A percentile compares a stretch with the other conserved stretches of the same genome.
These are phyloP conservation scores for Cenopis cana DNA, from an alignment of 2,888 invertebrate genomes.

Conservation along the genomic window DNA sequence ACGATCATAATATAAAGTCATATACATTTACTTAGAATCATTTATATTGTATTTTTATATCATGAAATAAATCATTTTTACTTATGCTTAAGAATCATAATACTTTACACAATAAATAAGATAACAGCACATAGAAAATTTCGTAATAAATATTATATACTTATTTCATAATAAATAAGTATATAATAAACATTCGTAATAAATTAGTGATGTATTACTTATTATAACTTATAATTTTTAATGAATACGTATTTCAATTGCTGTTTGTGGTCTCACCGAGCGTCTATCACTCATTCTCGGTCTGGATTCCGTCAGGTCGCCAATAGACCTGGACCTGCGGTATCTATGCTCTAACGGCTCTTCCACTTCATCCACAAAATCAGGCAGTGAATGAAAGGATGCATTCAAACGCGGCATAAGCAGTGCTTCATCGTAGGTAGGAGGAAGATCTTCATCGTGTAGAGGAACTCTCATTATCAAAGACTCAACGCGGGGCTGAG, in stretches of 20 bases:
- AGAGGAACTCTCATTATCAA: conserved; percentile 70
- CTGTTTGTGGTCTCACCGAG: conserved; percentile 69
- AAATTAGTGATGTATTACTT: too few species aligned
- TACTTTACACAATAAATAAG: background rate
- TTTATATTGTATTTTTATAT: too few species aligned
- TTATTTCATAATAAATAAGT: too few species aligned
- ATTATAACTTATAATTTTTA: conserved; percentile 36
- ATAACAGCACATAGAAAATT: background rate
- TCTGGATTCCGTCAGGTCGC: conserved; percentile 73
- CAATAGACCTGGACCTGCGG: conserved; percentile 78
- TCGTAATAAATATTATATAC: too few species aligned
- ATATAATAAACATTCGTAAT: too few species aligned
- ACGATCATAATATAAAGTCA: too few species aligned
- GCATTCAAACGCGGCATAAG: conserved; percentile 88
- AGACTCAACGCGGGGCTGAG: conserved; percentile 63
- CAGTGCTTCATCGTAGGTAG: conserved; percentile 91
- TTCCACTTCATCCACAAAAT: conserved; percentile 75
- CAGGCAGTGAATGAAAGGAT: conserved; percentile 85
- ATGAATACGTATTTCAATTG: conserved; percentile 63
- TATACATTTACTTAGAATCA: too few species aligned
- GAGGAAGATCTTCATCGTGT: conserved; percentile 81
- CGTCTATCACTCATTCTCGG: conserved; percentile 69
- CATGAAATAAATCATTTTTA: too few species aligned
- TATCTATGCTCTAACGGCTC: conserved; percentile 57
- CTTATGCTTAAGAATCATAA: background rate